These are phyloP conservation scores for Alfaro cultratus DNA, from an alignment of 2,797 vertebrate species.

Conservation along the genomic window DNA sequence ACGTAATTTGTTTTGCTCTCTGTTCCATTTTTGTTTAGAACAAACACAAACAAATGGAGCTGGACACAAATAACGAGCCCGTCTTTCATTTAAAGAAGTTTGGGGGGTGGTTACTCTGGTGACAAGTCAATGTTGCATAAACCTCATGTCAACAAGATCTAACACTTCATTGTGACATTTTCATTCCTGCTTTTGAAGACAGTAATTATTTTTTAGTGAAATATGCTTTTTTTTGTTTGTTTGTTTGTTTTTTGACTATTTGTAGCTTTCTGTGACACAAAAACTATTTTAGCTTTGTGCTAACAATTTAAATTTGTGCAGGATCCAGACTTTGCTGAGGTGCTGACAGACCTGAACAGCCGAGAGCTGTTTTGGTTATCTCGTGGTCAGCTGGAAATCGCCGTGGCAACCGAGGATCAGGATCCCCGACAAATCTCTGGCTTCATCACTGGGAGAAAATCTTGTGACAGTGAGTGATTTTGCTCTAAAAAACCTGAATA, in stretches of 20 bases:
- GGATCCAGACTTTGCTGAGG: constrained; percentile 94
- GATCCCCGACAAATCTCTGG: constrained; percentile 83
- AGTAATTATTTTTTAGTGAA: constrained; percentile 10
- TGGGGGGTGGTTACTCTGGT: constrained; percentile 17
- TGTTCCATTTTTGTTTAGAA: constrained; percentile 23
- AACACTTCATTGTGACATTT: constrained; percentile 21
- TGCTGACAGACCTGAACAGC: constrained; percentile 88
- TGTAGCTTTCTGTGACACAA: not conserved
- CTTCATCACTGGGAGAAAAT: constrained; percentile 87
- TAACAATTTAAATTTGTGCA: constrained; percentile 61
- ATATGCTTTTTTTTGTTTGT: constrained; percentile 4
- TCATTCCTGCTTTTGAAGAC: constrained; percentile 18
- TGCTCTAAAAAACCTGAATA: not conserved
- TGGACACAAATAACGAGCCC: constrained; percentile 14
- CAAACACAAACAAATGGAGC: constrained; percentile 19
- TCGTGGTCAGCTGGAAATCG: constrained; percentile 89
- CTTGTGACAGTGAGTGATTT: constrained; percentile 91
- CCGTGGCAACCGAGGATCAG: constrained; percentile 81
- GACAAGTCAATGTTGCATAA: constrained; percentile 30
- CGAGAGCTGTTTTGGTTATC: constrained; percentile 92
- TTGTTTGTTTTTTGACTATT: not conserved
- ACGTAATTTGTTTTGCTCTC: constrained; percentile 20
- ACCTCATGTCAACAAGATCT: constrained; percentile 26
- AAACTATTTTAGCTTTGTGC: constrained; percentile 1
- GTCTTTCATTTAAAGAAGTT: constrained; percentile 13